Evolutionary conservation across 35 echinoderm and acorn worm genomes (phyloP).

Genomic region (Ophiothrix spiculata): DNA sequence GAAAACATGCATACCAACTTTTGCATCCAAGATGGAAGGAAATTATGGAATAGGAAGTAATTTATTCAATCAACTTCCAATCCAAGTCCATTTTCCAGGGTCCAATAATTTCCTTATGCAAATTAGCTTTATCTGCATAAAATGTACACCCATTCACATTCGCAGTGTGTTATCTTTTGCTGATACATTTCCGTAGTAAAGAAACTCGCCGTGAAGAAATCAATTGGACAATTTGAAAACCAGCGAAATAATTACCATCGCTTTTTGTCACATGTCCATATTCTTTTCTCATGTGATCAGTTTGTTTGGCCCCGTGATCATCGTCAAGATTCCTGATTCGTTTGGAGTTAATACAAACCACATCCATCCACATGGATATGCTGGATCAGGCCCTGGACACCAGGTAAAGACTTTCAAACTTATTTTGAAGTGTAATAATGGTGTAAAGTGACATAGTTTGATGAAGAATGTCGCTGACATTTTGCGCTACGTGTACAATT

Average conservation of each 20-base stretch:
- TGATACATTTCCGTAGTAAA: too few species aligned
- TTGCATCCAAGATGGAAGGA: too few species aligned
- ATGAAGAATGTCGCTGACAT: not conserved
- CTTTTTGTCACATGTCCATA: not conserved
- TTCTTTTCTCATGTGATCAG: not conserved
- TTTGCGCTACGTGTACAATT: not conserved
- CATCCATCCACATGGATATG: slow-evolving; percentile 38
- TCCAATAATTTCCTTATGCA: too few species aligned
- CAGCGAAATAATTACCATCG: not conserved
- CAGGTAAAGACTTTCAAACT: not conserved
- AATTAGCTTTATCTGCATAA: too few species aligned
- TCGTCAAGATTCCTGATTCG: slow-evolving; percentile 20
- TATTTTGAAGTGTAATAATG: slow-evolving; percentile 1
- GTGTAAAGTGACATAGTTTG: not conserved
- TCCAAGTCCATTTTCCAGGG: too few species aligned
- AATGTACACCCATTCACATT: too few species aligned
- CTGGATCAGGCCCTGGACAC: slow-evolving; percentile 29
- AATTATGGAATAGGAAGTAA: too few species aligned
- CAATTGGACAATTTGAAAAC: not conserved
- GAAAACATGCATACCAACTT: too few species aligned
- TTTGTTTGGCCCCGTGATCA: slow-evolving; percentile 35
- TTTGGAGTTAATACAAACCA: slow-evolving; percentile 13
- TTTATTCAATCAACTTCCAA: too few species aligned
- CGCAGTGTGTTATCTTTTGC: too few species aligned
- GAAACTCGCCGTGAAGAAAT: too few species aligned